These are phyloP conservation scores for Dendrophyllia cribrosa DNA, from an alignment of 64 coral and sea anemone genomes.

Conservation along the genomic window DNA sequence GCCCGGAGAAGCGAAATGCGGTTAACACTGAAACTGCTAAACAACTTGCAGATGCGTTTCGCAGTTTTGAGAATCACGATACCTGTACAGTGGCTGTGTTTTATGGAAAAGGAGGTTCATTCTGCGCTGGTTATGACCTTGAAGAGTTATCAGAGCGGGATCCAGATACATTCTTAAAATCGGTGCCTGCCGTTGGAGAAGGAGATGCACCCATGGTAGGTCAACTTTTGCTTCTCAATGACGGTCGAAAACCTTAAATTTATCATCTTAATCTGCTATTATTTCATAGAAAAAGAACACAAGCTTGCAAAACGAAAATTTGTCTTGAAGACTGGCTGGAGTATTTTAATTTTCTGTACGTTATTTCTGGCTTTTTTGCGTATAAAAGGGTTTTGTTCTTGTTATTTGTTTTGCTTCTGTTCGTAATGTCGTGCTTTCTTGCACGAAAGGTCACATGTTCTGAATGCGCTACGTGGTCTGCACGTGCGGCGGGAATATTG, in stretches of 20 bases:
- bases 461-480: background rate
- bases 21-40: constrained; percentile 82
- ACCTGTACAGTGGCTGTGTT: constrained; percentile 84
- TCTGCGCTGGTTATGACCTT: constrained; percentile 94
- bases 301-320: no score
- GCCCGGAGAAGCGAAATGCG: constrained; percentile 95
- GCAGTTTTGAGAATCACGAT: constrained; percentile 88
- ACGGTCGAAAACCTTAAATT: no score
- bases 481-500: background rate
- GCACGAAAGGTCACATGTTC: background rate
- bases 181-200: constrained; percentile 59
- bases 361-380: background rate
- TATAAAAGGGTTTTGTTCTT: background rate
- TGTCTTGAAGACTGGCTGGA: no score
- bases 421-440: background rate
- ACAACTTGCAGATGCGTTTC: constrained; percentile 73
- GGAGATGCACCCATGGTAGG: constrained; percentile 91
- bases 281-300: background rate
- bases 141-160: constrained; percentile 70
- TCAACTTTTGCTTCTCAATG: background rate
- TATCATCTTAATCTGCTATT: no score
- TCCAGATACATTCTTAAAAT: constrained; percentile 66
- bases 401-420: background rate
- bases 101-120: constrained; percentile 80
- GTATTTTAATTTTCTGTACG: background rate